Conservation (phyloP, 2,113 vertebrate genomes). For the Nymphicus hollandicus region DNA sequence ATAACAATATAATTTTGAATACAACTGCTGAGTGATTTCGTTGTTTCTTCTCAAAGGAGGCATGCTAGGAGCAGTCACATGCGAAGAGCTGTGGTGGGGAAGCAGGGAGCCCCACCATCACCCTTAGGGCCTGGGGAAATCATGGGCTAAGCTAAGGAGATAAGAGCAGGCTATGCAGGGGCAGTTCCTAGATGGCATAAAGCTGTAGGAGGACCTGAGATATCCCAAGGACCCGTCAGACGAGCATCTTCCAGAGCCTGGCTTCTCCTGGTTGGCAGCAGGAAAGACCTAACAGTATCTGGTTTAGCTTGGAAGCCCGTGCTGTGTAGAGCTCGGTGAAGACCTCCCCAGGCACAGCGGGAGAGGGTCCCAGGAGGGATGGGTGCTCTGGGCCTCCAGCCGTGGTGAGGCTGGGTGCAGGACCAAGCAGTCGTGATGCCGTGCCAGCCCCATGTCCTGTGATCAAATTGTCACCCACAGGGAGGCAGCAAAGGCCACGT, state of each 20-base stretch:
- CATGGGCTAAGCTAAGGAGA: neutral
- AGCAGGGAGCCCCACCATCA: neutral
- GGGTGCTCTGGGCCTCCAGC: neutral
- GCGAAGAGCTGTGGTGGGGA: fast-evolving
- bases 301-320: neutral
- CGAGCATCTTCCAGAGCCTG: neutral
- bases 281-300: neutral
- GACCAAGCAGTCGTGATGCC: neutral
- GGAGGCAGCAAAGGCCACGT: constrained; percentile 48
- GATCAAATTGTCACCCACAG: neutral
- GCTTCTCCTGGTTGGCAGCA: neutral
- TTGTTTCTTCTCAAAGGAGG: neutral
- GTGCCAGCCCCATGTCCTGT: neutral
- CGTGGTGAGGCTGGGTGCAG: neutral
- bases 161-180: neutral
- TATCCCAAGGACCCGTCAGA: neutral
- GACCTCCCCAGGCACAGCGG: neutral
- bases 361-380: neutral
- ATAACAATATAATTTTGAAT: neutral
- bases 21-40: neutral
- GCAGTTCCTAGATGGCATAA: neutral
- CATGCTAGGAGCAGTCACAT: neutral
- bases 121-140: neutral
- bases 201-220: neutral
- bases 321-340: neutral